Evolutionary conservation across 1,140 invertebrate species (phyloP).

Genomic region (Elymnias hypermnestra): DNA sequence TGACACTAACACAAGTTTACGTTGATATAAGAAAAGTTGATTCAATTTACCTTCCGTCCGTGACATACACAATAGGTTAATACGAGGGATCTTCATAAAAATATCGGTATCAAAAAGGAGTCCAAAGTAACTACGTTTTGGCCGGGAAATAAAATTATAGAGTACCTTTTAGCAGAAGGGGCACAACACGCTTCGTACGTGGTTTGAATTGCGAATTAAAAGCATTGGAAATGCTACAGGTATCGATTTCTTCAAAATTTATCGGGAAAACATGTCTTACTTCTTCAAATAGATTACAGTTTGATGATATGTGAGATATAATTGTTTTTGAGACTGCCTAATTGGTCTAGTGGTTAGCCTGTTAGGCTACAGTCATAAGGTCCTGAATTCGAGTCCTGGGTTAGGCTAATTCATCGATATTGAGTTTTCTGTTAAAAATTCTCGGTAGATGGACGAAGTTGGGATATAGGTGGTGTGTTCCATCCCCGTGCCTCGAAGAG

Average conservation of each 20-base stretch:
- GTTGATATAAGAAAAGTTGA: not conserved
- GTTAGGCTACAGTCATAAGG: too few species aligned
- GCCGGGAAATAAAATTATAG: constrained; percentile 73
- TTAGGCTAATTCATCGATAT: too few species aligned
- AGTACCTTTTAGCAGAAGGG: constrained; percentile 65
- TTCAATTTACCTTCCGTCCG: not conserved
- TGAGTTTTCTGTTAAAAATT: too few species aligned
- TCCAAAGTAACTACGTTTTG: constrained; percentile 59
- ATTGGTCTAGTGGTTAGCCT: too few species aligned
- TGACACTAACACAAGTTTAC: too few species aligned
- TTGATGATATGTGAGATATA: too few species aligned
- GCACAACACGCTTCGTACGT: constrained; percentile 53
- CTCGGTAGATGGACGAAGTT: too few species aligned
- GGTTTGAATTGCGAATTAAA: constrained; percentile 39
- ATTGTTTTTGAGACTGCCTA: too few species aligned
- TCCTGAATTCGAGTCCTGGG: too few species aligned
- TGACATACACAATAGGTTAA: constrained; percentile 26
- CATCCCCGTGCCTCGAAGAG: too few species aligned
- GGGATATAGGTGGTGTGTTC: too few species aligned
- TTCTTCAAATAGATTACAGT: constrained; percentile 3
- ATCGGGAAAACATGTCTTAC: constrained; percentile 28
- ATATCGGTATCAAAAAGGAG: constrained; percentile 44
- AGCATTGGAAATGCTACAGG: constrained; percentile 29
- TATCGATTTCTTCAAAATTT: constrained; percentile 53
- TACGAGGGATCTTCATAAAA: constrained; percentile 50